Conservation (phyloP, 2,113 vertebrate species). For the Cyprinodon tularosa region DNA sequence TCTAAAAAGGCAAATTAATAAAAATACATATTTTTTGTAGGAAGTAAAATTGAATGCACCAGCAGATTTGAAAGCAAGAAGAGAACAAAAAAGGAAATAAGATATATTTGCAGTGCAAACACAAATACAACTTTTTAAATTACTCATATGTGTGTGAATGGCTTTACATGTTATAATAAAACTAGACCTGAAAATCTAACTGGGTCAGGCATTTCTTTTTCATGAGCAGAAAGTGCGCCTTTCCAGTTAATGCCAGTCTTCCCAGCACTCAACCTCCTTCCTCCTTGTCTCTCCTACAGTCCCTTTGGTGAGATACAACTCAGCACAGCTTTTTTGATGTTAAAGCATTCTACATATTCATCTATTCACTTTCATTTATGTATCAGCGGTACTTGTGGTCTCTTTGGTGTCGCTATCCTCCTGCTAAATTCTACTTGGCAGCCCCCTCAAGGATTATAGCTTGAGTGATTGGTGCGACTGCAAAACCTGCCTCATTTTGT, state of each 20-base stretch:
- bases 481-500: constrained; percentile 49
- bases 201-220: constrained; percentile 77
- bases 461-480: constrained; percentile 58
- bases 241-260: constrained; percentile 52
- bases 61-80: constrained; percentile 2
- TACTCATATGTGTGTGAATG: constrained; percentile 23
- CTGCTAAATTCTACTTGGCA: constrained; percentile 62
- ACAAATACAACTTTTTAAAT: constrained; percentile 46
- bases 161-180: constrained; percentile 39
- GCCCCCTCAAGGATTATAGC: constrained; percentile 48
- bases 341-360: constrained; percentile 53
- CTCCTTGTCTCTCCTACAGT: constrained; percentile 33
- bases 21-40: constrained; percentile 23
- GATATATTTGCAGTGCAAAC: constrained; percentile 27
- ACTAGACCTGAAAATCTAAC: constrained; percentile 63
- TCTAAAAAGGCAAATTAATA: constrained; percentile 45
- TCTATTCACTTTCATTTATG: constrained; percentile 53
- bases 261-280: constrained; percentile 42
- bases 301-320: constrained; percentile 47
- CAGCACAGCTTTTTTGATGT: constrained; percentile 35
- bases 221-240: constrained; percentile 61
- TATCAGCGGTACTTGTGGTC: constrained; percentile 53
- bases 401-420: constrained; percentile 55
- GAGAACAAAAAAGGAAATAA: constrained; percentile 17
- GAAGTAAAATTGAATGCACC: constrained; percentile 5